phyloP scores from a whole-genome alignment of 2,113 vertebrate genomes.

The Rana temporaria region DNA sequence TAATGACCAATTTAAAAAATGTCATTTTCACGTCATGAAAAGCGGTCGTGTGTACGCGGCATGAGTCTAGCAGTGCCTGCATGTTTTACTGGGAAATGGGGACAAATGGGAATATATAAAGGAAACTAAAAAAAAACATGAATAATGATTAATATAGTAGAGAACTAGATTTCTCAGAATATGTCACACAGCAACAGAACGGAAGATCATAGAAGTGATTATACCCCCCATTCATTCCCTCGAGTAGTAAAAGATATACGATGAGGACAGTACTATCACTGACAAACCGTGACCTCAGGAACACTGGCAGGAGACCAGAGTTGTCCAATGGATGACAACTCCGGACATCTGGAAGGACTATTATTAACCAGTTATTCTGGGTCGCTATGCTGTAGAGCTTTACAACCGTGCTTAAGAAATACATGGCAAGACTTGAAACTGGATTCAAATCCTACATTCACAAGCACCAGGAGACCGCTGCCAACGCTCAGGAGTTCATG shows the following conservation, averaged over 20 bases:
- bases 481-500: background rate
- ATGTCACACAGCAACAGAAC: too few relatives aligned
- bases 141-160: too few relatives aligned
- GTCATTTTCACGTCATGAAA: too few relatives aligned
- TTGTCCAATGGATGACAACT: constrained; percentile 22
- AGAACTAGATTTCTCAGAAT: too few relatives aligned
- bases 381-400: background rate
- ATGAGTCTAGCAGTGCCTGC: too few relatives aligned
- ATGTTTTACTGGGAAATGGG: too few relatives aligned
- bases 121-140: too few relatives aligned
- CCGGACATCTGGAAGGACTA: constrained; percentile 27
- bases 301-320: constrained; percentile 13
- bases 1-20: too few relatives aligned
- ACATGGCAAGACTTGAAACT: constrained; percentile 16
- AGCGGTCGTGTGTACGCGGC: too few relatives aligned
- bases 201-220: too few relatives aligned
- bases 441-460: background rate
- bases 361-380: constrained; percentile 37
- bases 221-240: constrained; percentile 15
- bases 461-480: background rate
- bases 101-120: too few relatives aligned
- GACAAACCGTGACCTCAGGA: background rate
- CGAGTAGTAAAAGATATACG: background rate
- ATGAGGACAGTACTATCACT: constrained; percentile 8
- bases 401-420: constrained; percentile 6